These are phyloP conservation scores for Dufourea novaeangliae DNA, from an alignment of 1,140 invertebrate genomes.

Conservation along the genomic window DNA sequence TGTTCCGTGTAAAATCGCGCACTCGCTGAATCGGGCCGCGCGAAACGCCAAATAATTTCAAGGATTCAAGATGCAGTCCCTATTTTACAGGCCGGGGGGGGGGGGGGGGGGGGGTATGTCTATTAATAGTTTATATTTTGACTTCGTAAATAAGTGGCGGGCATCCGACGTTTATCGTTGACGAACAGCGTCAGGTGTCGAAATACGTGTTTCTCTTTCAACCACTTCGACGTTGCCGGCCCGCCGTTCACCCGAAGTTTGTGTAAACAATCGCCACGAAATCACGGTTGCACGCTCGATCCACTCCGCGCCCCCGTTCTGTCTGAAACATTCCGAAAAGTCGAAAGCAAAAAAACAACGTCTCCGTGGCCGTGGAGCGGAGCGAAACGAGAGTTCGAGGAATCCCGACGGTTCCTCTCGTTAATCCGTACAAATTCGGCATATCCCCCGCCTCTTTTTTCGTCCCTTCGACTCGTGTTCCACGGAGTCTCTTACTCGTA, in stretches of 20 bases:
- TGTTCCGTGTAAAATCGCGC: too few species aligned
- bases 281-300: constrained; percentile 22
- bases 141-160: constrained; percentile 48
- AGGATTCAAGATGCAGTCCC: constrained; percentile 30
- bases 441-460: constrained; percentile 45
- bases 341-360: constrained; percentile 42
- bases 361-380: constrained; percentile 9
- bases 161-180: constrained; percentile 36
- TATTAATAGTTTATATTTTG: constrained; percentile 54
- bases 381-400: constrained; percentile 8
- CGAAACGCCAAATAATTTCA: constrained; percentile 45
- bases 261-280: constrained; percentile 45
- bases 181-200: constrained; percentile 40
- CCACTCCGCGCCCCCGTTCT: neutral
- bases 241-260: constrained; percentile 15
- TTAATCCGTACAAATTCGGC: constrained; percentile 71
- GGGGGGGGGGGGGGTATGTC: too few species aligned
- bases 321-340: constrained; percentile 51
- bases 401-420: constrained; percentile 42
- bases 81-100: constrained; percentile 49
- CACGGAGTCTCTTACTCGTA: constrained; percentile 28
- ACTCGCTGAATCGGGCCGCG: constrained; percentile 8
- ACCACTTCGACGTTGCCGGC: constrained; percentile 35
- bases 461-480: constrained; percentile 57
- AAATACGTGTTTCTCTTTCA: constrained; percentile 32